phyloP scores from a whole-genome alignment of 2,797 vertebrate species.

The Gambusia yucatana region DNA sequence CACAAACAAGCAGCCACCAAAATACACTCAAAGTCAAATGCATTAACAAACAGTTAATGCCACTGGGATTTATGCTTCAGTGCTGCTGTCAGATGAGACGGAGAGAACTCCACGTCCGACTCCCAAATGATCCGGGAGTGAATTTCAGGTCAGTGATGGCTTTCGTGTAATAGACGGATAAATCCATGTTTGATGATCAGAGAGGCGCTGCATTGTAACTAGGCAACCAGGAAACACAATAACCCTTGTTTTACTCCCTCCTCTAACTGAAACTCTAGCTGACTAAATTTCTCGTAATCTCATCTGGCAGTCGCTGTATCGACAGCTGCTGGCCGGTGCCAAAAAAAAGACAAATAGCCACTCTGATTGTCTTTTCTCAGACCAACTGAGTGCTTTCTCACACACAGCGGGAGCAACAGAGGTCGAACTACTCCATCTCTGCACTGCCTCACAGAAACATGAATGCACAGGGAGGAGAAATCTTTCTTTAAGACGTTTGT shows the following conservation, averaged over 20 bases:
- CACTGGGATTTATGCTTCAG: neutral
- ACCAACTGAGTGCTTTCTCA: neutral
- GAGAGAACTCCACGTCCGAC: neutral
- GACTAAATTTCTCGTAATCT: slow-evolving; percentile 45
- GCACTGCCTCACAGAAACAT: neutral
- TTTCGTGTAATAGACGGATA: slow-evolving; percentile 38
- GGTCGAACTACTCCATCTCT: neutral
- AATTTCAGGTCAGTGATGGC: slow-evolving; percentile 12
- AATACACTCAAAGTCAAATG: slow-evolving; percentile 15
- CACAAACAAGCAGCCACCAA: slow-evolving; percentile 10
- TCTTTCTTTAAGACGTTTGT: slow-evolving; percentile 12
- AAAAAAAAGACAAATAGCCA: slow-evolving; percentile 20
- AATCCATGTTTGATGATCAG: slow-evolving; percentile 48
- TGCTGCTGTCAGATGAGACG: neutral
- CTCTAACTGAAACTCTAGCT: slow-evolving; percentile 35
- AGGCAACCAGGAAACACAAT: slow-evolving; percentile 72
- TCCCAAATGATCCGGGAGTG: slow-evolving; percentile 25
- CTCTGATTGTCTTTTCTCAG: slow-evolving; percentile 8
- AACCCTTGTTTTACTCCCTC: slow-evolving; percentile 15
- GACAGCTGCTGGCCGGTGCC: slow-evolving; percentile 21
- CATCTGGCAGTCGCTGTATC: slow-evolving; percentile 20
- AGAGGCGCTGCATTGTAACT: slow-evolving; percentile 53
- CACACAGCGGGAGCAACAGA: neutral
- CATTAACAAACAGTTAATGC: slow-evolving; percentile 3
- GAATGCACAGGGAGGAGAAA: neutral